Evolutionary conservation across 2,113 vertebrate species (phyloP), one percentile per base, ranked within the genome.

Genomic region (Circaetus gallicus): DNA sequence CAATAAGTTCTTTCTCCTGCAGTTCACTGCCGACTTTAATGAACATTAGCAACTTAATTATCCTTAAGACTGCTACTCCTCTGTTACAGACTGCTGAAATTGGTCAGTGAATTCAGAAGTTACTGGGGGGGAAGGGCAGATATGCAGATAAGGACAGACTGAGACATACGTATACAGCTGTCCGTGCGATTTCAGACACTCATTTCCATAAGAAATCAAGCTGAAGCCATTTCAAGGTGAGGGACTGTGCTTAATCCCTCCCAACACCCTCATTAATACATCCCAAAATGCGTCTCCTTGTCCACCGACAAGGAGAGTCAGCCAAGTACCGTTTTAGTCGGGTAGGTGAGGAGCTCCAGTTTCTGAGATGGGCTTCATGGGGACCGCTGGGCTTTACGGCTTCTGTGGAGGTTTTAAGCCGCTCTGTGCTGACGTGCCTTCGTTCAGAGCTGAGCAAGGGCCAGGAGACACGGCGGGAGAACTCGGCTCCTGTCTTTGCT

Each of bases 221-320:
- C 36, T 69, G 70, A 95, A 95, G 70, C 62, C 59, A 61, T 91
- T 93, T 94, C 81, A 93, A 93, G 81, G 81, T 80, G 78, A 87
- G 50, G n/a, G 24, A 69, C 53, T 62, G 62, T 62, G 29, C 73
- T 80, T 91, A 93, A 90, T 95, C 32, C 83, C 49, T 82, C 80
- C 81, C 65, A 87, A 38, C 11, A n/a, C 42, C 43, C 43, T 82
- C 86, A 94, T 79, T 85, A 74, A 58, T 65, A 77, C 36, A 56
- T 90, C 78, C 52, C n/a, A 43, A 91, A 91, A 76, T 1, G 8
- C 1, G 0, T 90, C 52, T 89, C 73, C 77, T 82, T 87, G 81
- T 86, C 49, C 62, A 47, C 28, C 0, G 6, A 58, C 73, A 82
- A 72, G 77, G 69, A 86, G 25, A 95, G 36, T 79, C 53, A 67